Percentiles rank a stretch among this genome's conserved stretches.
Conservation (phyloP, 2,888 invertebrate genomes). For the Tanypteryx hageni region DNA sequence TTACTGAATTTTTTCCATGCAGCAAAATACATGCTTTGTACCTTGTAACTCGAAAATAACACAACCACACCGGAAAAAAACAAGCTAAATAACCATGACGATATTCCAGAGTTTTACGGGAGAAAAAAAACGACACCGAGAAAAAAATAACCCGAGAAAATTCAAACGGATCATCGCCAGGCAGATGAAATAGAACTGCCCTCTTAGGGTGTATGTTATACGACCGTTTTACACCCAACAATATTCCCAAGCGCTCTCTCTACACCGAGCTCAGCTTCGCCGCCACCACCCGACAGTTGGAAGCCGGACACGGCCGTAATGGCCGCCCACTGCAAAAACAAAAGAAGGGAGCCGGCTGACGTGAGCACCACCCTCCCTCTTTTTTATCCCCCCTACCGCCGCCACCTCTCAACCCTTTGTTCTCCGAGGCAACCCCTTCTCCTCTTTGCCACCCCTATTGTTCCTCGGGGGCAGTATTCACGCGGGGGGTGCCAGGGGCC, state of each 20-base stretch:
- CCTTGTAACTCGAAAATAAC: no score
- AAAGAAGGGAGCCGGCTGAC: conserved; percentile 14
- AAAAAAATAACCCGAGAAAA: neutral
- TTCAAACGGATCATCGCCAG: neutral
- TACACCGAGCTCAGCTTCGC: neutral
- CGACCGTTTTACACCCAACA: conserved; percentile 6
- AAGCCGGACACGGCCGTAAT: conserved; percentile 23
- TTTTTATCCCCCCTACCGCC: neutral
- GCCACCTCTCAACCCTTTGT: conserved; percentile 29
- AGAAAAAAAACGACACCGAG: neutral
- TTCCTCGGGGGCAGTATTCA: conserved; percentile 19
- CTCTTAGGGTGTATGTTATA: conserved; percentile 9
- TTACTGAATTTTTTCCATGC: no score
- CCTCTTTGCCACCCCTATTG: neutral
- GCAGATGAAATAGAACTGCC: neutral
- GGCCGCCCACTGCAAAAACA: conserved; percentile 21
- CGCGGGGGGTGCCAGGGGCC: neutral
- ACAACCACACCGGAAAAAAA: neutral
- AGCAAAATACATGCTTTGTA: no score
- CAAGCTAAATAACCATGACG: neutral
- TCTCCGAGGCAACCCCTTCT: neutral
- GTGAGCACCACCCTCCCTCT: neutral
- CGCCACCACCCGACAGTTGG: neutral
- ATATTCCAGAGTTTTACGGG: neutral
- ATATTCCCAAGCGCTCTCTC: conserved; percentile 6